phyloP scores from a whole-genome alignment of 2,113 vertebrate genomes.

The Sinocyclocheilus maitianheensis region DNA sequence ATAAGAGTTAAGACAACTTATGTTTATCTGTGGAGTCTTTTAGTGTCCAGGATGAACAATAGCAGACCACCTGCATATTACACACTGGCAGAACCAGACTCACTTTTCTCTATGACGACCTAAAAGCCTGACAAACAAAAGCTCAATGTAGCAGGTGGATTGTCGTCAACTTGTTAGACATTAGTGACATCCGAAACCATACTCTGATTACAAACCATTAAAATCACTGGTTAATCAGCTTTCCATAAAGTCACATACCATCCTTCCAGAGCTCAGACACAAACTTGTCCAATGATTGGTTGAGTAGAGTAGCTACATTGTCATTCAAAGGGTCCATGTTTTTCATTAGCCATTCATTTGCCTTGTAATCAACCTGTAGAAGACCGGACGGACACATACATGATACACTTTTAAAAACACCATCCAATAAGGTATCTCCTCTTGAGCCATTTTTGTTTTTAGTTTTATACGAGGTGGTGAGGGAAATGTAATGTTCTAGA shows the following conservation, averaged over 20 bases:
- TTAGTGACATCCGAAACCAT: not conserved
- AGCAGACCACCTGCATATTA: conserved; percentile 22
- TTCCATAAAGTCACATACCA: conserved; percentile 71
- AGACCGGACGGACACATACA: not conserved
- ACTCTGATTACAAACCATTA: not conserved
- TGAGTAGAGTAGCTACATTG: conserved; percentile 90
- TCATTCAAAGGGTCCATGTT: conserved; percentile 99
- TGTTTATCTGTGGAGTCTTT: conserved; percentile 17
- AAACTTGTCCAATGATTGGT: conserved; percentile 95
- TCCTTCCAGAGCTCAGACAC: conserved; percentile 97
- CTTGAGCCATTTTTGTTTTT: not conserved
- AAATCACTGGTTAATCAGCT: not conserved
- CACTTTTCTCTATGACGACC: conserved; percentile 26
- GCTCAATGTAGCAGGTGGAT: conserved; percentile 38
- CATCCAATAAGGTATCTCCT: too few relatives aligned
- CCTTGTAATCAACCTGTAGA: conserved; percentile 95
- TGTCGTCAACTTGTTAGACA: conserved; percentile 17
- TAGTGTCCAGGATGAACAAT: conserved; percentile 23
- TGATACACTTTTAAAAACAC: not conserved
- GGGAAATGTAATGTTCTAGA: not conserved
- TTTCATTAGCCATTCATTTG: conserved; percentile 97
- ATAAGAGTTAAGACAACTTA: not conserved
- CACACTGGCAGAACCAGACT: conserved; percentile 19
- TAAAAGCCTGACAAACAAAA: conserved; percentile 40
- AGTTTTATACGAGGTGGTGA: not conserved